Base-by-base conservation (phyloP, 2,113 vertebrate species). In the Leucopsar rothschildi region DNA sequence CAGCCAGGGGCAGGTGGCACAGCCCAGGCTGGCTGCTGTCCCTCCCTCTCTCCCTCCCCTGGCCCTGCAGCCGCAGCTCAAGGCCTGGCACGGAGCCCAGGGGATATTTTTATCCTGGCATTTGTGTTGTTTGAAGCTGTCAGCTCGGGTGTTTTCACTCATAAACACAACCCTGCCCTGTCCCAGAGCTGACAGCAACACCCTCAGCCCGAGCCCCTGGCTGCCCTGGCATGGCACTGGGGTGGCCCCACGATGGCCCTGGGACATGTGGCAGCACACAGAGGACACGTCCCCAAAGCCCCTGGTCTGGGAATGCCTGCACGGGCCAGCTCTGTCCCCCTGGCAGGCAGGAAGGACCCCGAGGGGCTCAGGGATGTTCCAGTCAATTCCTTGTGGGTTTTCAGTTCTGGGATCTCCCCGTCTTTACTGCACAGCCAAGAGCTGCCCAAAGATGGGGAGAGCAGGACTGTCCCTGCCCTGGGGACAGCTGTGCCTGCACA, bases 91-190 rank as follows among this genome's bases (percentile, higher is more conserved):
- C 12, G 0, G 16, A 33, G 84, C 95, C 95, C 70, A 0, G 1
- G 14, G 1, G 86, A 0, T 96, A 94, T 96, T 96, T 96, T 96
- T 94, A 89, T 76, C 90, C 86, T 0, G n/a, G 93, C 11, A 77
- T 86, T 65, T 2, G 71, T 39, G 87, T 24, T 64, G 69, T 79
- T 94, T 56, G 84, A 91, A 95, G 93, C 57, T 12, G 31, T 42
- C 29, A 2, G 29, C 61, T 63, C 37, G 0, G 0, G 7, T 37
- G 81, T 79, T 78, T 25, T 12, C 13, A 28, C 12, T 10, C 18
- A 22, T 6, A 75, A 92, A 75, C 91, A 64, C 21, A 56, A 63
- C 71, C 72, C 27, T 86, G 8, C 61, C 92, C 60, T 25, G 60
- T 12, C 49, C 90, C 81, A 3, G 84, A 55, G 88, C 53, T 18